Conservation (phyloP, 1,140 invertebrate species). For the Holcopasites calliopsidis region DNA sequence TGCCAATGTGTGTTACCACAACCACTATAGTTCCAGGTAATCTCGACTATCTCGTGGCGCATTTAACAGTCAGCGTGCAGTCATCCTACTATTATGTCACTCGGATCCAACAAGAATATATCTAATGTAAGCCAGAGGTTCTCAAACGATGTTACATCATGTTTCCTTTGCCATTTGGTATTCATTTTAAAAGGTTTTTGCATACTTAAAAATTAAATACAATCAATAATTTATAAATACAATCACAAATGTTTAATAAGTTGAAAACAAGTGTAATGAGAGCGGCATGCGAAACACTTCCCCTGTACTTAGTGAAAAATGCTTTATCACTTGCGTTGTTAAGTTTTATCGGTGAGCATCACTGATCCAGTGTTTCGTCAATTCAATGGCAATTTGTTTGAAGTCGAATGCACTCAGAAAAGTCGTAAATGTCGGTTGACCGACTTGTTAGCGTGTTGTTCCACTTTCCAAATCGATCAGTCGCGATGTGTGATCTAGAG, state of each 20-base stretch:
- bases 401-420: neutral
- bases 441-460: constrained; percentile 38
- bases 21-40: constrained; percentile 28
- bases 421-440: constrained; percentile 5
- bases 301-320: too few species aligned
- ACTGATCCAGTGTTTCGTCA: too few species aligned
- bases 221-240: too few species aligned
- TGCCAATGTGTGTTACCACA: constrained; percentile 27
- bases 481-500: neutral
- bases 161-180: too few species aligned
- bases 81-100: constrained; percentile 40
- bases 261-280: too few species aligned
- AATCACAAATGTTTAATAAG: too few species aligned
- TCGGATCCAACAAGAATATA: constrained; percentile 33
- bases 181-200: too few species aligned
- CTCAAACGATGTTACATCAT: neutral
- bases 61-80: constrained; percentile 42
- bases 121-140: neutral
- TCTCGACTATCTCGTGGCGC: constrained; percentile 28
- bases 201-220: too few species aligned
- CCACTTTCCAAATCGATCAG: constrained; percentile 53
- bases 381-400: constrained; percentile 2
- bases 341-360: too few species aligned
- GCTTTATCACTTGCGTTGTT: too few species aligned
- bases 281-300: too few species aligned